Conservation (phyloP, 2,888 invertebrate genomes). For the Drosophila kokeensis region DNA sequence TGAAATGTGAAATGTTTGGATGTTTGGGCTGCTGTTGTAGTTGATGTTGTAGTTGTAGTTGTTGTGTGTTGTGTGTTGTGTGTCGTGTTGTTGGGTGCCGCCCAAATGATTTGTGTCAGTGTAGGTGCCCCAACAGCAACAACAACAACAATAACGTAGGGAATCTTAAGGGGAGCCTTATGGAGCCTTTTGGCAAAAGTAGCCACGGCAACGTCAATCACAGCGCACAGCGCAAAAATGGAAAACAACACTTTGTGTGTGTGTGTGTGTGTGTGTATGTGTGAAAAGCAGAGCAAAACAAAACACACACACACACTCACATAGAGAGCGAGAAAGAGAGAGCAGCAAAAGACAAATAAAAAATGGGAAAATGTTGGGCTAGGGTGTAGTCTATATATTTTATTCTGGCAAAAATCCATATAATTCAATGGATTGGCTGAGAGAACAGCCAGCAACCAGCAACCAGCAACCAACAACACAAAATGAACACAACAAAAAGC, state of each 20-base stretch:
- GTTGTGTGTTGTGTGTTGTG: not conserved
- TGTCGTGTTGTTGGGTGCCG: conserved; percentile 80
- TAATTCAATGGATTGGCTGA: conserved; percentile 75
- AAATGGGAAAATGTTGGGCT: conserved; percentile 62
- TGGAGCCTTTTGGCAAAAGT: conserved; percentile 47
- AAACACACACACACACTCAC: conserved; percentile 34
- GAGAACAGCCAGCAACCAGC: conserved; percentile 30
- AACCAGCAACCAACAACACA: conserved; percentile 31
- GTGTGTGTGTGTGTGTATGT: conserved; percentile 35
- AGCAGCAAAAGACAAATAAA: conserved; percentile 39
- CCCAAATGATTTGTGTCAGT: conserved; percentile 84
- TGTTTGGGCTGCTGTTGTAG: conserved; percentile 64
- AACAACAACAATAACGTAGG: conserved; percentile 18
- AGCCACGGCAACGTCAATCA: conserved; percentile 75
- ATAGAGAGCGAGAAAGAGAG: not conserved
- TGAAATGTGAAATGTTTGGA: conserved; percentile 69
- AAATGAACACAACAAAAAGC: conserved; percentile 68
- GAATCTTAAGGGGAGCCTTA: conserved; percentile 48
- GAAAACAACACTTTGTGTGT: conserved; percentile 46
- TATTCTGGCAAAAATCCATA: conserved; percentile 72
- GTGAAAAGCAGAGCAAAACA: conserved; percentile 61
- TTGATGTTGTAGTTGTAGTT: conserved; percentile 40
- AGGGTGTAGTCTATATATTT: conserved; percentile 57
- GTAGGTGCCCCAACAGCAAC: conserved; percentile 51
- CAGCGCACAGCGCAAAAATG: conserved; percentile 56